Evolutionary conservation across 2,888 invertebrate genomes (phyloP).

Genomic region (Philereme transversata): DNA sequence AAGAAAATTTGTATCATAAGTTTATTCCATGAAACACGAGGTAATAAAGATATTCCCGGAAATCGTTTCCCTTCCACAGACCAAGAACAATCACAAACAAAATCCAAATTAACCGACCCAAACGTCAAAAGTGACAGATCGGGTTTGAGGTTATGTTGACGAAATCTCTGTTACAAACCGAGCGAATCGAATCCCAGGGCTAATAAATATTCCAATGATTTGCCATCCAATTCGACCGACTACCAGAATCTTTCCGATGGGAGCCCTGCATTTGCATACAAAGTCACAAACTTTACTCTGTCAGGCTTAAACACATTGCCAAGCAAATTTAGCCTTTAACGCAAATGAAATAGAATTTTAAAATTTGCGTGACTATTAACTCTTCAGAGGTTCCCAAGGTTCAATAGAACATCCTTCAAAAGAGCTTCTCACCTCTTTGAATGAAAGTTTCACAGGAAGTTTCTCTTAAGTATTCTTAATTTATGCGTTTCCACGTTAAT

Average conservation of each 20-base stretch:
- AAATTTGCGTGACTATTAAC: constrained; percentile 30
- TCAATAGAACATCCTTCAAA: constrained; percentile 66
- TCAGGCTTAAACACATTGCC: constrained; percentile 24
- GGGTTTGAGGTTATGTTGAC: constrained; percentile 46
- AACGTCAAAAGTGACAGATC: constrained; percentile 35
- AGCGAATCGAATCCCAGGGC: constrained; percentile 61
- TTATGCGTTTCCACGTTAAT: constrained; percentile 76
- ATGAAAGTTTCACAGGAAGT: constrained; percentile 66
- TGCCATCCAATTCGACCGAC: constrained; percentile 70
- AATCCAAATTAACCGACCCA: constrained; percentile 29
- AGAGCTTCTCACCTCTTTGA: constrained; percentile 63
- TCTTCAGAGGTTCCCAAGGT: constrained; percentile 39
- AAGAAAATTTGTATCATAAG: no score
- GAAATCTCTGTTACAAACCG: constrained; percentile 51
- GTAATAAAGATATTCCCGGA: background rate
- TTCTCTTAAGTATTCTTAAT: constrained; percentile 69
- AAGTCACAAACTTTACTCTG: constrained; percentile 50
- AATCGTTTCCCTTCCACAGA: constrained; percentile 2
- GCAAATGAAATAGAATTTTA: constrained; percentile 37
- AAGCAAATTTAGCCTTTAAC: constrained; percentile 36
- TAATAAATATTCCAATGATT: constrained; percentile 80
- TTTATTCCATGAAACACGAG: no score
- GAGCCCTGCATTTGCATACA: constrained; percentile 73
- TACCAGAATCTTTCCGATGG: constrained; percentile 74
- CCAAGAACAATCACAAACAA: constrained; percentile 17